Evolutionary conservation across 2,888 invertebrate species (phyloP), one percentile per base, ranked within the genome.

Genomic region (Drosophila eohydei): DNA sequence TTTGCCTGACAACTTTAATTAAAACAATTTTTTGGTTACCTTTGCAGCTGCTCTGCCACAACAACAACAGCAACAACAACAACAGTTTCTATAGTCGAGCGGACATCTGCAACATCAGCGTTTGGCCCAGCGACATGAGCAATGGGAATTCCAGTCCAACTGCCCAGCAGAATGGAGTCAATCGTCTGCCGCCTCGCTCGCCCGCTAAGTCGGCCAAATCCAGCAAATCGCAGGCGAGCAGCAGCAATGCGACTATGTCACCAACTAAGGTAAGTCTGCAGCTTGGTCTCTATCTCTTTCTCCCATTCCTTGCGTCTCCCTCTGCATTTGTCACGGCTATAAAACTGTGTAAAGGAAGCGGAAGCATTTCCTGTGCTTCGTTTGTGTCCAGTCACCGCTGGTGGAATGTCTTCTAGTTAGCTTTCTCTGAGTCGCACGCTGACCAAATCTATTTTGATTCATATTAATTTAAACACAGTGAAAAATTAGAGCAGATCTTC

Each of bases 101-200:
- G 56, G 91, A 90, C 64, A 88, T 89, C 56, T 90, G 88, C 75
- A 91, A 91, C 65, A 89, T 91, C 58, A 86, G 78, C 69, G 90
- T 81, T 38, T 88, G 83, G 78, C 78, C 88, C 69, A 77, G 62
- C 69, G 80, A 81, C 57, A 72, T 72, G 72, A 65, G 61, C 59
- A 65, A 55, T 54, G 67, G 67, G 0, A 65, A 52, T 44, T n/a
- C 55, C 30, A 38, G 26, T 68, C 14, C 14, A 12, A 40, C 8
- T 40, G 26, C 26, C 51, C 58, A 80, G 61, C 52, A 74, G 76
- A 74, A 78, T 66, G 87, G 81, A 52, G 87, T 80, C 57, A 88
- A 80, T 71, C 75, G 83, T 50, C 73, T 91, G 78, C 91, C 91
- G 8, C 91, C 91, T 30, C 87, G 91, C 16, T 91, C 91, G 4